A percentile compares a stretch with the other conserved stretches of the same genome.
phyloP scores from a whole-genome alignment of 2,888 invertebrate genomes.

The Seira ritae region DNA sequence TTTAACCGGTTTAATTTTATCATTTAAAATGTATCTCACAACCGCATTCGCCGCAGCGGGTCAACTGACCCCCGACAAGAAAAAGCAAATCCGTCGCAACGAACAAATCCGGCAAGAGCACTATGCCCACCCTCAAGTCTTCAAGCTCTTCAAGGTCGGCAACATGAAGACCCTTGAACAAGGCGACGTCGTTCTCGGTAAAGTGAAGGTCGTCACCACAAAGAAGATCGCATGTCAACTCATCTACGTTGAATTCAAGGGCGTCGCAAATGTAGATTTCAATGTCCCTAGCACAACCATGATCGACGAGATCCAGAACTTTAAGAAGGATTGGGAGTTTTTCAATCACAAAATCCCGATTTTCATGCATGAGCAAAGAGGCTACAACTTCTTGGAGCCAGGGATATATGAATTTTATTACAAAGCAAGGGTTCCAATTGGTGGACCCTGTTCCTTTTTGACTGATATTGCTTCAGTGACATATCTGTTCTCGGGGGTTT shows the following conservation, averaged over 20 bases:
- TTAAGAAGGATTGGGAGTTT: constrained; percentile 12
- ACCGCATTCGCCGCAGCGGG: not conserved
- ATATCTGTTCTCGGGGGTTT: not conserved
- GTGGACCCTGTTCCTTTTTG: constrained; percentile 1
- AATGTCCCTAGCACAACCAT: constrained; percentile 16
- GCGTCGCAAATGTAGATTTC: not conserved
- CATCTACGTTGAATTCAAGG: constrained; percentile 18
- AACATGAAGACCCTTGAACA: not conserved
- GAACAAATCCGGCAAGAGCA: not conserved
- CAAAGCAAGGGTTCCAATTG: constrained; percentile 12
- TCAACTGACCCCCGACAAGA: not conserved
- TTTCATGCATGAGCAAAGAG: not conserved
- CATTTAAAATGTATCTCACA: not conserved
- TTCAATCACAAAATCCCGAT: constrained; percentile 22
- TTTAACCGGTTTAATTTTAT: no score
- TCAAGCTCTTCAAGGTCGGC: not conserved
- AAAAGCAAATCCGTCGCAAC: constrained; percentile 6
- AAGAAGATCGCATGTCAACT: constrained; percentile 16
- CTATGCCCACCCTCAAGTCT: constrained; percentile 4
- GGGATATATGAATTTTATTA: constrained; percentile 13
- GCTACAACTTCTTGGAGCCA: constrained; percentile 17
- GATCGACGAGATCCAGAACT: constrained; percentile 21
- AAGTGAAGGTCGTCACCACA: constrained; percentile 20
- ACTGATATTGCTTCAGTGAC: constrained; percentile 10
- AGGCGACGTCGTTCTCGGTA: constrained; percentile 4